A percentile compares a stretch with the other conserved stretches of the same genome.
These are phyloP conservation scores for Mercenaria mercenaria DNA, from an alignment of 1,140 invertebrate genomes.

Conservation along the genomic window DNA sequence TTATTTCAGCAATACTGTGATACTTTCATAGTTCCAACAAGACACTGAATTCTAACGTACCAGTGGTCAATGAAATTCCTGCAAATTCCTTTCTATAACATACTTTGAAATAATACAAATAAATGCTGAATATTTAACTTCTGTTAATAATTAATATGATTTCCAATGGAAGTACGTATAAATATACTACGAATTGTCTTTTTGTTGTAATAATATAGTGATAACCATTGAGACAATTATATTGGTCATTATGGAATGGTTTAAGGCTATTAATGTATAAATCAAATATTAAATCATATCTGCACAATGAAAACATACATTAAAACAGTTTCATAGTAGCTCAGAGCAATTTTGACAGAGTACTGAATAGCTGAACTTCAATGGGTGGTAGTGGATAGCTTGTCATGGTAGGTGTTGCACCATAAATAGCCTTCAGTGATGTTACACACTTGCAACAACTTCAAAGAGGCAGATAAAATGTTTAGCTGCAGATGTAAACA, in stretches of 20 bases:
- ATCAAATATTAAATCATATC: slow-evolving; percentile 3
- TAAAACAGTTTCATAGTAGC: background rate
- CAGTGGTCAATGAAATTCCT: too few species aligned
- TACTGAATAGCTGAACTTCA: background rate
- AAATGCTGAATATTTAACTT: too few species aligned
- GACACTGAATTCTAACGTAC: too few species aligned
- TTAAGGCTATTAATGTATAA: background rate
- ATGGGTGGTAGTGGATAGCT: slow-evolving; percentile 13
- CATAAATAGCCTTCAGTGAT: background rate
- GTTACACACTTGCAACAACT: background rate
- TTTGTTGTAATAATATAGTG: too few species aligned
- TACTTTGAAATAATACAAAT: too few species aligned
- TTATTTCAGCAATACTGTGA: too few species aligned
- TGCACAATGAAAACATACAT: background rate
- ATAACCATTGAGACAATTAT: too few species aligned
- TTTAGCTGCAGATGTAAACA: background rate
- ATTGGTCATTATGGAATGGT: background rate
- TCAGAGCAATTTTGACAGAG: background rate
- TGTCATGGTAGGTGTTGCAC: background rate
- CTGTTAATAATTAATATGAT: too few species aligned
- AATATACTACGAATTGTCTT: too few species aligned
- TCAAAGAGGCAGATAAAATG: background rate
- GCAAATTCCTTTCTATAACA: too few species aligned
- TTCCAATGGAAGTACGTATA: too few species aligned
- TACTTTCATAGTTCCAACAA: too few species aligned